phyloP scores from a whole-genome alignment of 1,140 invertebrate species.

The Brachionus angularis region DNA sequence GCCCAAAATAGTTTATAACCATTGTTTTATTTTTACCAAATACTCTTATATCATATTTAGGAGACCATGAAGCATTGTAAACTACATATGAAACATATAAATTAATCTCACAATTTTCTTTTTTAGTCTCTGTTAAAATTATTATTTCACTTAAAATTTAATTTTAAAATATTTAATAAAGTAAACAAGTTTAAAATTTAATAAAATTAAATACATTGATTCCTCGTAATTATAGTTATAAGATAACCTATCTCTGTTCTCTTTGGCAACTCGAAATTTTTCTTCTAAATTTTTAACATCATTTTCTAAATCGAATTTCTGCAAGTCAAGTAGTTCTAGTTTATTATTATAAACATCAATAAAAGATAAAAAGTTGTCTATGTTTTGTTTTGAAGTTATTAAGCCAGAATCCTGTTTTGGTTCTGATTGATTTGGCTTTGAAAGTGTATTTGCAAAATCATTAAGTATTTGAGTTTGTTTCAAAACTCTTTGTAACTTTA shows the following conservation, averaged over 20 bases:
- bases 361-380: conserved; percentile 34
- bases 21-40: conserved; percentile 48
- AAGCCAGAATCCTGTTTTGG: background rate
- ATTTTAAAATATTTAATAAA: no score
- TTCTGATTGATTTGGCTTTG: background rate
- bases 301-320: background rate
- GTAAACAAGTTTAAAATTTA: no score
- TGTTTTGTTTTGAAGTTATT: conserved; percentile 1
- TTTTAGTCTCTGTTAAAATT: conserved; percentile 48
- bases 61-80: conserved; percentile 50
- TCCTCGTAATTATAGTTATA: no score
- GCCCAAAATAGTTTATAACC: conserved; percentile 56
- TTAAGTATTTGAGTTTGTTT: conserved; percentile 11
- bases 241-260: no score
- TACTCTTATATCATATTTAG: conserved; percentile 56
- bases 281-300: background rate
- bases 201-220: no score
- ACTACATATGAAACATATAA: conserved; percentile 54
- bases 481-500: background rate
- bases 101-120: conserved; percentile 46
- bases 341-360: conserved; percentile 11
- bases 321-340: background rate
- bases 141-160: conserved; percentile 48
- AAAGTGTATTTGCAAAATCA: conserved; percentile 19
- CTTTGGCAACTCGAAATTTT: background rate